Base-by-base conservation (phyloP, 2,888 invertebrate species). In the Camponotus fellah region DNA sequence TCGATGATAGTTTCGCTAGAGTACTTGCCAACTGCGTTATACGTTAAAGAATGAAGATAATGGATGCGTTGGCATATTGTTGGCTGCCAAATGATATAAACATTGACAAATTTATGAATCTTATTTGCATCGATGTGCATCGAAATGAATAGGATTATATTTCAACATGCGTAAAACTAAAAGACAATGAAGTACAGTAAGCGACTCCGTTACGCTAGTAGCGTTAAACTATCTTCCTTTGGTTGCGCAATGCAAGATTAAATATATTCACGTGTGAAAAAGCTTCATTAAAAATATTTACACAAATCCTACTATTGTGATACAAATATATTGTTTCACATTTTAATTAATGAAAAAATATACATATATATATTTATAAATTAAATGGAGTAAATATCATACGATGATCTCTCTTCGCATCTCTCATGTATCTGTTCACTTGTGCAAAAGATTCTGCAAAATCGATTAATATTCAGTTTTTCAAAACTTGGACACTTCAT, bases 21-120 rank as follows among this genome's bases (percentile, higher is more conserved):
- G 58, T 34, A 43, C 56, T 66, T 91, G 91, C 91, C 91, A 92
- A 92, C 87, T 89, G 88, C 88, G 89, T 60, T 76, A 85, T 76
- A 37, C 64, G 56, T 71, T 68, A 76, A 71, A 58, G 34, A 71
- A 66, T 80, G 74, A 74, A 62, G 60, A 72, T 83, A 62, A 40
- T 75, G 62, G 17, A 66, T 9, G 26, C 65, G 37, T 32, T 68
- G 60, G 49, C 26, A 2, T 82, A 49, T 43, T 72, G 6, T 53
- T 53, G 71, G 49, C 32, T 82, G 79, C 64, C 81, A 80, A 80
- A 66, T 85, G 68, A 75, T 34, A 79, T 71, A 46, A 60, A 53
- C n/a, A 34, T 26, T 69, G 64, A 77, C 83, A 69, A 21, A 14
- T 77, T 77, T 77, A 83, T 62, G 69, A 76, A 76, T 77, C 62